These are phyloP conservation scores for Hyla sarda DNA, from an alignment of 2,113 vertebrate species.

Conservation along the genomic window DNA sequence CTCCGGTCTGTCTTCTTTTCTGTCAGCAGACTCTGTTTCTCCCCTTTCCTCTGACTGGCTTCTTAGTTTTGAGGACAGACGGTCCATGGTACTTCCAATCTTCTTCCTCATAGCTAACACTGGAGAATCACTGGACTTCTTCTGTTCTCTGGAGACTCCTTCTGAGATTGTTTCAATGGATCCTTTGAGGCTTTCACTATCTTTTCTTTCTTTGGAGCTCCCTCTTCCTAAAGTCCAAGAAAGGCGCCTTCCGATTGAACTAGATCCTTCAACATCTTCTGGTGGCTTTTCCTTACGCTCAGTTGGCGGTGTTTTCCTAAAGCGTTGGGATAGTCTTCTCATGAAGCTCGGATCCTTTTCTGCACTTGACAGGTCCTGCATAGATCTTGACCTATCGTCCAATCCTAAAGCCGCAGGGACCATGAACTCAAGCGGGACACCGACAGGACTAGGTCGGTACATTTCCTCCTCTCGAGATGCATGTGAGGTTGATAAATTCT, in stretches of 20 bases:
- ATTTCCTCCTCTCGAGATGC: slow-evolving; percentile 81
- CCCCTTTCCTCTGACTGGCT: slow-evolving; percentile 84
- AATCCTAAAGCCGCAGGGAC: slow-evolving; percentile 68
- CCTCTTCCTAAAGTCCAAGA: slow-evolving; percentile 81
- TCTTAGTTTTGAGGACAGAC: slow-evolving; percentile 87
- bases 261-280: slow-evolving; percentile 70
- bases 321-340: slow-evolving; percentile 86
- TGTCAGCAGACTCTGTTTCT: slow-evolving; percentile 65
- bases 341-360: slow-evolving; percentile 89
- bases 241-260: slow-evolving; percentile 66
- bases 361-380: slow-evolving; percentile 88
- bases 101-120: slow-evolving; percentile 85
- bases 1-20: slow-evolving; percentile 67
- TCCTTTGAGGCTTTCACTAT: slow-evolving; percentile 74
- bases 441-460: slow-evolving; percentile 86
- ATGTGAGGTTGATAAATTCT: slow-evolving; percentile 66
- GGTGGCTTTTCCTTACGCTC: slow-evolving; percentile 82
- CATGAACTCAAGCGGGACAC: slow-evolving; percentile 86
- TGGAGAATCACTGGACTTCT: slow-evolving; percentile 79
- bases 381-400: slow-evolving; percentile 89
- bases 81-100: slow-evolving; percentile 90
- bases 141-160: slow-evolving; percentile 63
- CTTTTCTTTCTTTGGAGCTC: slow-evolving; percentile 80
- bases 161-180: slow-evolving; percentile 62
- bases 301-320: slow-evolving; percentile 81